Evolutionary conservation across 2,888 invertebrate species (phyloP).

Genomic region (Fissipunctia ypsillon): DNA sequence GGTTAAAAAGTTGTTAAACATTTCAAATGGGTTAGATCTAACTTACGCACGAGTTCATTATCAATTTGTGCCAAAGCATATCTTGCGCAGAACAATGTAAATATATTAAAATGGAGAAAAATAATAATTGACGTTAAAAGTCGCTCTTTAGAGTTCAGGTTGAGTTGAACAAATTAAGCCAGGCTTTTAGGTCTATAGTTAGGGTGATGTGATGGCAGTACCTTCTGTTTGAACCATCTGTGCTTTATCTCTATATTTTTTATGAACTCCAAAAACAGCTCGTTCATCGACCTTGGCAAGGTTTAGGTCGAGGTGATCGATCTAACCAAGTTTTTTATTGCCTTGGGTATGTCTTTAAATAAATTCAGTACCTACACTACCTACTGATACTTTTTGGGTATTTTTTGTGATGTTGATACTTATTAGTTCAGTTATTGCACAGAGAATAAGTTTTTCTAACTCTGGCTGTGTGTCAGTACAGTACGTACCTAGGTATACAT

Average conservation of each 20-base stretch:
- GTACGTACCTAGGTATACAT: background rate
- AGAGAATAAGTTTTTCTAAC: background rate
- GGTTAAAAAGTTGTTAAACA: conserved; percentile 2
- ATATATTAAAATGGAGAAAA: background rate
- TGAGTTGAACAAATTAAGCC: background rate
- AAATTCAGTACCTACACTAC: background rate
- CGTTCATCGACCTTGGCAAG: conserved; percentile 11
- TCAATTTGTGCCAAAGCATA: conserved; percentile 1
- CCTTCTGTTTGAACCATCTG: background rate
- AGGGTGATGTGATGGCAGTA: background rate
- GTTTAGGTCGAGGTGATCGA: conserved; percentile 4
- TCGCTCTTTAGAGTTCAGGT: background rate
- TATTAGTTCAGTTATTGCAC: background rate
- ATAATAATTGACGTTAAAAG: background rate
- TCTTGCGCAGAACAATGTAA: background rate
- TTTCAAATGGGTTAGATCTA: conserved; percentile 5
- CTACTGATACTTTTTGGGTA: background rate
- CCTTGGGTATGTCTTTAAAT: background rate
- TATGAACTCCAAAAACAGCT: conserved; percentile 12
- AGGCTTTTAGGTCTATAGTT: background rate
- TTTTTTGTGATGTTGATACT: background rate
- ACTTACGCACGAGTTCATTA: background rate
- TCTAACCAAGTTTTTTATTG: conserved; percentile 16
- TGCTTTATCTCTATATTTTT: background rate
- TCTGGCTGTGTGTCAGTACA: background rate